These are phyloP conservation scores for Marcusenius ussheri DNA, from an alignment of 2,113 vertebrate genomes.

Conservation along the genomic window DNA sequence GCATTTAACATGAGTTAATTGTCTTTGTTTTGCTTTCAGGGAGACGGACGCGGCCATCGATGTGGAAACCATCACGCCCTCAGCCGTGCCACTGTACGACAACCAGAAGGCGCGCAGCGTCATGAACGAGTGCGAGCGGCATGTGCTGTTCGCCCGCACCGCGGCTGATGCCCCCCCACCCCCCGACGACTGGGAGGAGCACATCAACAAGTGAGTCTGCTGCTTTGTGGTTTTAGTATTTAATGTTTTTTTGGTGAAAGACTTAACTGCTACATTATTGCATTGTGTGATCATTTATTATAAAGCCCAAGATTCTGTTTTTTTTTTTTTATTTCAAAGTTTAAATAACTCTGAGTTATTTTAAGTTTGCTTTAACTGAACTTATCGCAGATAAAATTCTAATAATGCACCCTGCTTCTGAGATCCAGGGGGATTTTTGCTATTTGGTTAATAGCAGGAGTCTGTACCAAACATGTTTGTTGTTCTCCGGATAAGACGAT, in stretches of 20 bases:
- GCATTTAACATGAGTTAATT: background rate
- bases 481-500: background rate
- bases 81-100: conserved; percentile 80
- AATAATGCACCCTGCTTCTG: background rate
- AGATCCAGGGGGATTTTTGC: background rate
- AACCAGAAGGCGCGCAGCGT: conserved; percentile 91
- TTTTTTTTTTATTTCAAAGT: background rate
- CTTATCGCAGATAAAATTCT: background rate
- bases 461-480: background rate
- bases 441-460: background rate
- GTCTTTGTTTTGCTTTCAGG: conserved; percentile 44
- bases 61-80: conserved; percentile 75
- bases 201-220: conserved; percentile 76
- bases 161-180: conserved; percentile 84
- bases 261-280: background rate
- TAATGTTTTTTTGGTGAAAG: no score
- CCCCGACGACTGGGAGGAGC: conserved; percentile 96
- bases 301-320: background rate
- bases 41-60: conserved; percentile 80
- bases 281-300: background rate
- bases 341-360: background rate
- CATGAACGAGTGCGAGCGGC: conserved; percentile 95
- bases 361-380: background rate
- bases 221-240: background rate
- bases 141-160: conserved; percentile 89